A percentile compares a stretch with the other conserved stretches of the same genome.
Evolutionary conservation across 2,797 vertebrate genomes (phyloP).

Genomic region (Gymnoscopelus microlampas): DNA sequence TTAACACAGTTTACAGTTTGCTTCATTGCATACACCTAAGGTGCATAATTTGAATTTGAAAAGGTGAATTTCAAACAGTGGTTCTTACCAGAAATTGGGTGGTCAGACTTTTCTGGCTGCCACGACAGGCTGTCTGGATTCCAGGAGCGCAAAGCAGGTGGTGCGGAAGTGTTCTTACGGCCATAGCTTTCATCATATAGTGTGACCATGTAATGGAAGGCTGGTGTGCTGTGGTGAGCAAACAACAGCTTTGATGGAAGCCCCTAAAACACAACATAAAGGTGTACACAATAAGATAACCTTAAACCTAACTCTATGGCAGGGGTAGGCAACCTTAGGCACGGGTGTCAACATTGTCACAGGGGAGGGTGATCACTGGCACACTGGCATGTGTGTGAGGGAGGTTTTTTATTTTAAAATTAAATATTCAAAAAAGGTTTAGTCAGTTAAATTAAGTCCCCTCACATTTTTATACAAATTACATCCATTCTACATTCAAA

Average conservation of each 20-base stretch:
- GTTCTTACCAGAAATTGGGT: conserved; percentile 77
- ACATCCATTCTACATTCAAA: too few species aligned
- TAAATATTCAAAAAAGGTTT: too few species aligned
- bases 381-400: too few species aligned
- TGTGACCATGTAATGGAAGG: conserved; percentile 72
- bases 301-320: not conserved
- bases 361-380: too few species aligned
- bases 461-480: too few species aligned
- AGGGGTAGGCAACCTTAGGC: too few species aligned
- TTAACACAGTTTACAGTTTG: not conserved
- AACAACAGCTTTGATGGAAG: conserved; percentile 79
- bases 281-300: not conserved
- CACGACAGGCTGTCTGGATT: conserved; percentile 67
- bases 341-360: too few species aligned
- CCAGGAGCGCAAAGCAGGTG: conserved; percentile 72
- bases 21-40: conserved; percentile 26
- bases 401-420: too few species aligned
- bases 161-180: conserved; percentile 39
- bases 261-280: conserved; percentile 73
- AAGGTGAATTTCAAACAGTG: conserved; percentile 19
- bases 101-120: conserved; percentile 79
- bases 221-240: conserved; percentile 69
- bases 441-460: too few species aligned
- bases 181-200: conserved; percentile 81
- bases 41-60: conserved; percentile 23